Evolutionary conservation across 2,888 invertebrate genomes (phyloP), one percentile per base, ranked within the genome.

Genomic region (Diaphora mendica): DNA sequence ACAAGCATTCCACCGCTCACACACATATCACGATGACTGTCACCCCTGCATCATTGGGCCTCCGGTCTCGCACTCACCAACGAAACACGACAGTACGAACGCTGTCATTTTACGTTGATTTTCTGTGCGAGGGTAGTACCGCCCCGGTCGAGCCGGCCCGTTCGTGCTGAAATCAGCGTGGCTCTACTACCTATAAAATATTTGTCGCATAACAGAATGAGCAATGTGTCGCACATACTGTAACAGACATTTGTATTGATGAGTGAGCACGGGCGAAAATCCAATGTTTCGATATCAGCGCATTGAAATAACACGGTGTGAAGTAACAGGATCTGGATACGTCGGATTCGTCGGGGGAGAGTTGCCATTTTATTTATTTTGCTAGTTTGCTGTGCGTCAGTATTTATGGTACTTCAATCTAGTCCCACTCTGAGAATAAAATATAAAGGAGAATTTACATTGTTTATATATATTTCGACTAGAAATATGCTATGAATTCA

Each of bases 231-330:
- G 30, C 70, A 7, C 3, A 62, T 55, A 73, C 51, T 55, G 73
- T 80, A 78, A 79, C 75, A 83, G 82, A 83, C 82, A 83, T 82
- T 83, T 81, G 78, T 80, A 83, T 85, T 82, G 86, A 85, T 84
- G 87, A 85, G 78, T 78, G 80, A 85, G 80, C 84, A 85, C 82
- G 78, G 79, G 80, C 73, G 77, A 86, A 81, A 86, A 88, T 85
- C 83, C 83, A 86, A 85, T 83, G 85, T 85, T 82, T 82, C 81
- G 77, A 85, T 84, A 82, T 75, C 79, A 78, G 68, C 62, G 82
- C 80, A 79, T 81, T 83, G 82, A 83, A 79, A 85, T 85, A 81
- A 80, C 80, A 79, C 77, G 64, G 79, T 70, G 73, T 71, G 77
- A 77, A 76, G 64, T 74, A 67, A 68, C 64, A 51, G 48, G 35